A percentile compares a stretch with the other conserved stretches of the same genome.
Conservation (phyloP, 2,113 vertebrate species). For the Rhagologus leucostigma region DNA sequence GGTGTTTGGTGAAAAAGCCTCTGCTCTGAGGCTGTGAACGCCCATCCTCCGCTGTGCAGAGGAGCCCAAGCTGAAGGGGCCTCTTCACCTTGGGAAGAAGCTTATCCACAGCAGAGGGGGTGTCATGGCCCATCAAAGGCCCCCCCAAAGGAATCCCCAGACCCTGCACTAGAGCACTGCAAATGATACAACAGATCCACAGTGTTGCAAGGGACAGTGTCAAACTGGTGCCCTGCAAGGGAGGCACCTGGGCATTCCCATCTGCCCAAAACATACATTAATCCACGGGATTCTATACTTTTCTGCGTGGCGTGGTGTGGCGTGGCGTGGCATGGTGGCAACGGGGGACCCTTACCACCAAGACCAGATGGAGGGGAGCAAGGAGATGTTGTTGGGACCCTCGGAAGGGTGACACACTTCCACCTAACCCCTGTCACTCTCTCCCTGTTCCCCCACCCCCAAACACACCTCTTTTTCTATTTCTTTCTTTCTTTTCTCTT, state of each 20-base stretch:
- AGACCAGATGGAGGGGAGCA: background rate
- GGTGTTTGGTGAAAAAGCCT: background rate
- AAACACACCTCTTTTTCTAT: background rate
- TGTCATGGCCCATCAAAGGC: background rate
- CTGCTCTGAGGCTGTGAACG: fast-evolving
- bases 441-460: background rate
- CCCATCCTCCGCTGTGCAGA: background rate
- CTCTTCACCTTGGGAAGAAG: too few relatives aligned
- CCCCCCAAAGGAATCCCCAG: background rate
- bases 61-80: fast-evolving
- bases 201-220: background rate
- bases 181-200: background rate
- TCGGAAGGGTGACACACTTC: background rate
- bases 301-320: fast-evolving
- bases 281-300: background rate
- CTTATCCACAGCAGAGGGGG: background rate
- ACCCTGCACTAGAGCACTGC: background rate
- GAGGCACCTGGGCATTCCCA: too few relatives aligned
- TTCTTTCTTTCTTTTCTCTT: background rate
- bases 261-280: background rate
- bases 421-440: background rate
- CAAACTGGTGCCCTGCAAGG: background rate
- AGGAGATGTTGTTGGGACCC: fast-evolving
- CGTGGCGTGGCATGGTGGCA: too few relatives aligned
- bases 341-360: background rate